These are phyloP conservation scores for Siderastrea siderea DNA, from an alignment of 92 coral and sea anemone species.

Conservation along the genomic window DNA sequence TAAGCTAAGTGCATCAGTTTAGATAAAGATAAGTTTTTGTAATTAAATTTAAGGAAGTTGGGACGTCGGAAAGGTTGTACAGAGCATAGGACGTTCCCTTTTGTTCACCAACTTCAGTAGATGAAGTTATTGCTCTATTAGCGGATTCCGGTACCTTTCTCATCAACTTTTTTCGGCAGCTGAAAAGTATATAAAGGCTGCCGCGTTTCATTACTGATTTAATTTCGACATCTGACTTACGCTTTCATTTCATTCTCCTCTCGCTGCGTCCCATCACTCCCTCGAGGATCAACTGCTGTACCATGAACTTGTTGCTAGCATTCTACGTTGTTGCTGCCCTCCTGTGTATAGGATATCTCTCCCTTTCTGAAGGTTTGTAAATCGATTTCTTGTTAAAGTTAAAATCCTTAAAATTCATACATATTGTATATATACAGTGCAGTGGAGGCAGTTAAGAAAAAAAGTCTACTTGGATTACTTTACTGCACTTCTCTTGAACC, in stretches of 20 bases:
- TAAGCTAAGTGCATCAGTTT: neutral
- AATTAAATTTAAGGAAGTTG: neutral
- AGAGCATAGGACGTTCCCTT: neutral
- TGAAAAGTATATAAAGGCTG: neutral
- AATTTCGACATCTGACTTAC: neutral
- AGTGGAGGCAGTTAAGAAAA: no score
- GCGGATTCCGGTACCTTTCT: neutral
- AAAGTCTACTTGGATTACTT: no score
- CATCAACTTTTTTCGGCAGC: neutral
- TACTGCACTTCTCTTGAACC: no score
- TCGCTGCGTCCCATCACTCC: neutral
- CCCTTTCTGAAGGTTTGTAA: slow-evolving; percentile 15
- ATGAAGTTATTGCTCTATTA: neutral
- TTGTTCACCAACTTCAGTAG: neutral
- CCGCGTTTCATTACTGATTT: neutral
- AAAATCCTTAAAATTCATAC: no score
- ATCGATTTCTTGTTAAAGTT: neutral
- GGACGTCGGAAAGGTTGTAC: neutral
- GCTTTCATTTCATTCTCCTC: neutral
- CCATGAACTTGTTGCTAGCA: neutral
- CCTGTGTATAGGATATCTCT: neutral
- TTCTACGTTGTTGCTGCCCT: neutral
- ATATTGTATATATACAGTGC: no score
- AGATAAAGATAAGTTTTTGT: neutral
- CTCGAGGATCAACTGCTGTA: neutral